Conservation (phyloP, 1,140 invertebrate genomes). For the Coelopa frigida region DNA sequence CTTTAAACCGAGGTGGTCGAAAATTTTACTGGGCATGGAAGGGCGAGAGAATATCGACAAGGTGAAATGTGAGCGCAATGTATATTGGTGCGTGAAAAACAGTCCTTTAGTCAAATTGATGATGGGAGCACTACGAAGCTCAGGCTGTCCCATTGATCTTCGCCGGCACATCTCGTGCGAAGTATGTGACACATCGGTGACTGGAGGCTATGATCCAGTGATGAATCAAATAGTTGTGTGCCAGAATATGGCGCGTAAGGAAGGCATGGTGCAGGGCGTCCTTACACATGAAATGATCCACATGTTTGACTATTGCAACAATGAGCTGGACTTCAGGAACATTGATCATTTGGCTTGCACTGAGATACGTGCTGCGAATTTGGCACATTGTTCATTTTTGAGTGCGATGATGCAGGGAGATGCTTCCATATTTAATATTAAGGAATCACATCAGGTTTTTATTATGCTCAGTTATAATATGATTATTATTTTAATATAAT, state of each 20-base stretch:
- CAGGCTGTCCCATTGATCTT: conserved; percentile 77
- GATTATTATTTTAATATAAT: not conserved
- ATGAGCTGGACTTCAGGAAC: conserved; percentile 83
- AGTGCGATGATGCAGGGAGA: conserved; percentile 71
- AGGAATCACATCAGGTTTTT: conserved; percentile 60
- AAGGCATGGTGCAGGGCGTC: conserved; percentile 66
- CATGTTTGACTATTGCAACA: conserved; percentile 91
- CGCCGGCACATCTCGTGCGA: conserved; percentile 87
- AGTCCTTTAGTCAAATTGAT: conserved; percentile 81
- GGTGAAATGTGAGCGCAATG: conserved; percentile 73
- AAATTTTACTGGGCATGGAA: conserved; percentile 54
- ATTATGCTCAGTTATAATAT: not conserved
- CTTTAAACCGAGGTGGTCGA: conserved; percentile 50
- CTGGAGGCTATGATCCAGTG: conserved; percentile 84
- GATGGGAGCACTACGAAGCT: conserved; percentile 72
- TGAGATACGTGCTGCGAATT: conserved; percentile 85
- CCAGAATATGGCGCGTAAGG: conserved; percentile 67
- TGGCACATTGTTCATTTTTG: conserved; percentile 84
- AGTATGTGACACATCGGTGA: conserved; percentile 72
- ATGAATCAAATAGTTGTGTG: conserved; percentile 76
- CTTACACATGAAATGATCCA: conserved; percentile 91
- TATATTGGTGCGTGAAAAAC: conserved; percentile 60
- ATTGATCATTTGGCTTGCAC: conserved; percentile 91
- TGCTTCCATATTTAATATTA: conserved; percentile 65
- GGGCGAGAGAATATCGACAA: conserved; percentile 60